Evolutionary conservation across 2,888 invertebrate species (phyloP), one percentile per base, ranked within the genome.

Genomic region (Zygogramma bicolorata): DNA sequence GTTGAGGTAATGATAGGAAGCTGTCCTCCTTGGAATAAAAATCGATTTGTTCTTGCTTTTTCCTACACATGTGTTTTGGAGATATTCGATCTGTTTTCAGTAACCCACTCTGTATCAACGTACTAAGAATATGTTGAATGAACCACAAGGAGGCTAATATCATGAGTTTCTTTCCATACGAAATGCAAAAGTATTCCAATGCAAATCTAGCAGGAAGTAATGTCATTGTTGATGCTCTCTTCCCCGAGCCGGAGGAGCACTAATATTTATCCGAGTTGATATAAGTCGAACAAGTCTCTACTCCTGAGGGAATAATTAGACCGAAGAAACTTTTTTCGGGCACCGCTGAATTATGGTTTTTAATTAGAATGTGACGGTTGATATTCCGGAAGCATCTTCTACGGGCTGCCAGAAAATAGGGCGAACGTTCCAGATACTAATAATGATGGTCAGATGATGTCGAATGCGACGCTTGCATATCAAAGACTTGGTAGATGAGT

Each of bases 401-500:
- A 15, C 25, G 40, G 49, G 31, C 57, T 38, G 60, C 67, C 34
- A n/a, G 49, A 34, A 29, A 70, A 67, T 68, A 71, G 68, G 67
- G 73, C 65, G 62, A 65, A 68, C 68, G 46, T 75, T 59, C 68
- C 49, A 49, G 65, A 71, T 73, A 70, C 60, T 73, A 71, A 75
- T 70, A 70, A 76, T 72, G 72, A 70, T 76, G 72, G 74, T 76
- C 75, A 75, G 68, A 68, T 70, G 70, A 70, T 60, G 70, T 42
- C 40, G 68, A 68, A 65, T 63, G 73, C 74, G 60, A 46, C 25
- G 61, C 76, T 73, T 73, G 76, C 76, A 76, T 76, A 76, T 74
- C 74, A 76, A 76, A 75, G 74, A 75, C 71, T 69, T 69, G 68
- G 71, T 65, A 71, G 68, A 73, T 75, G 71, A 74, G 71, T 75